Evolutionary conservation across 2,888 invertebrate genomes (phyloP).

Genomic region (Eupithecia inturbata): DNA sequence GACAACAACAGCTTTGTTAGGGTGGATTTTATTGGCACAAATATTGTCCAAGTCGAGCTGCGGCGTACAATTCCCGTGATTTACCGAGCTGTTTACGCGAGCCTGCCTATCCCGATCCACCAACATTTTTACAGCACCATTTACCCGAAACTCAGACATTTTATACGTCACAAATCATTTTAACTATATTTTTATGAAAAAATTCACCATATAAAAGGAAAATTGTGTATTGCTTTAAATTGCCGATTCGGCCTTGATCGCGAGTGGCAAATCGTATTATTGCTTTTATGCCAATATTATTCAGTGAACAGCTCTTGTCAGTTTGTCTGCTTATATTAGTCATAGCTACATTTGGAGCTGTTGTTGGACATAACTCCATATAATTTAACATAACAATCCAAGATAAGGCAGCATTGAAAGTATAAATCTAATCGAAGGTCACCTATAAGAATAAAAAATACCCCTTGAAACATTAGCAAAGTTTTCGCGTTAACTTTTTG

Average conservation of each 20-base stretch:
- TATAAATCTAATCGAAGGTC: constrained; percentile 46
- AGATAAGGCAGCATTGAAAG: constrained; percentile 8
- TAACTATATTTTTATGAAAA: constrained; percentile 70
- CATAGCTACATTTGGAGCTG: not conserved
- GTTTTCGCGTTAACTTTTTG: constrained; percentile 76
- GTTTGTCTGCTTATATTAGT: not conserved
- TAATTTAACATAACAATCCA: not conserved
- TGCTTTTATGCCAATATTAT: not conserved
- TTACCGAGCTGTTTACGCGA: constrained; percentile 81
- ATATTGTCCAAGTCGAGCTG: constrained; percentile 79
- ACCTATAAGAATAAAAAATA: constrained; percentile 63
- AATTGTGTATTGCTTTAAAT: constrained; percentile 34
- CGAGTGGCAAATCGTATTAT: constrained; percentile 1
- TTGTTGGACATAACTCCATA: not conserved
- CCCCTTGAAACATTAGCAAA: constrained; percentile 65
- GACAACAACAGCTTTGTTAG: constrained; percentile 82
- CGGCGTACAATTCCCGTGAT: constrained; percentile 76
- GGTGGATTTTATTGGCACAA: constrained; percentile 81
- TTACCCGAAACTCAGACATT: constrained; percentile 69
- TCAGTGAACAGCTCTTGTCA: not conserved
- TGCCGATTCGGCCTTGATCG: constrained; percentile 41
- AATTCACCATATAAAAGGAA: constrained; percentile 46
- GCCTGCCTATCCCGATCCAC: constrained; percentile 69
- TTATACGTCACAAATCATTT: constrained; percentile 71
- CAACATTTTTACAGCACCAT: constrained; percentile 74